phyloP scores from a whole-genome alignment of 1,140 invertebrate genomes.

The Lamellibrachia luymesi region DNA sequence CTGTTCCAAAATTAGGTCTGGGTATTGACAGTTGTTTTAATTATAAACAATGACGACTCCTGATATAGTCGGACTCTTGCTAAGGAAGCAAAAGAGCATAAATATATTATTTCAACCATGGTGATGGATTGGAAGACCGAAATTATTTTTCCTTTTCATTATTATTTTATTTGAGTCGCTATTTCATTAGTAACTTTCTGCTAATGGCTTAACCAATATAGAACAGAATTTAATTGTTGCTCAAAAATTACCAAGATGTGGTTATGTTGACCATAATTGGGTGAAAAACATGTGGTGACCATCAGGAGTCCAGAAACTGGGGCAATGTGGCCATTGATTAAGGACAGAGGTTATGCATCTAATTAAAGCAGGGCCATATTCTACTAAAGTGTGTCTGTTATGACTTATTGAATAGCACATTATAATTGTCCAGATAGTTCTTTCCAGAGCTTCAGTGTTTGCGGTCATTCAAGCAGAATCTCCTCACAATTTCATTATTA shows the following conservation, averaged over 20 bases:
- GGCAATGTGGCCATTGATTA: neutral
- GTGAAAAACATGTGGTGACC: neutral
- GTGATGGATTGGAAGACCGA: neutral
- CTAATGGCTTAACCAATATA: neutral
- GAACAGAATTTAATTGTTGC: neutral
- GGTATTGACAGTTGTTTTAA: neutral
- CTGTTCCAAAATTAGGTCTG: neutral
- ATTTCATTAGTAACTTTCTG: too few species aligned
- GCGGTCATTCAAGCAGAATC: neutral
- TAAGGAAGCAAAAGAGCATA: neutral
- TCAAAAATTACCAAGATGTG: neutral
- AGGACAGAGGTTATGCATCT: neutral
- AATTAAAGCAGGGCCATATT: neutral
- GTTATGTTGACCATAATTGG: neutral
- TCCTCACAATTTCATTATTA: neutral
- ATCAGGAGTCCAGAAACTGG: neutral
- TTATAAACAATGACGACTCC: neutral
- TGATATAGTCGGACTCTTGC: neutral
- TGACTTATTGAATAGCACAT: neutral
- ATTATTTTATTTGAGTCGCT: neutral
- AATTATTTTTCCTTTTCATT: neutral
- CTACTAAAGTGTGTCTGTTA: neutral
- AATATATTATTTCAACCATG: neutral
- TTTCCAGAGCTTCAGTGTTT: neutral
- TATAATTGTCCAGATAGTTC: neutral